Evolutionary conservation across 1,140 invertebrate genomes (phyloP), one percentile per base, ranked within the genome.

Genomic region (Battus philenor): DNA sequence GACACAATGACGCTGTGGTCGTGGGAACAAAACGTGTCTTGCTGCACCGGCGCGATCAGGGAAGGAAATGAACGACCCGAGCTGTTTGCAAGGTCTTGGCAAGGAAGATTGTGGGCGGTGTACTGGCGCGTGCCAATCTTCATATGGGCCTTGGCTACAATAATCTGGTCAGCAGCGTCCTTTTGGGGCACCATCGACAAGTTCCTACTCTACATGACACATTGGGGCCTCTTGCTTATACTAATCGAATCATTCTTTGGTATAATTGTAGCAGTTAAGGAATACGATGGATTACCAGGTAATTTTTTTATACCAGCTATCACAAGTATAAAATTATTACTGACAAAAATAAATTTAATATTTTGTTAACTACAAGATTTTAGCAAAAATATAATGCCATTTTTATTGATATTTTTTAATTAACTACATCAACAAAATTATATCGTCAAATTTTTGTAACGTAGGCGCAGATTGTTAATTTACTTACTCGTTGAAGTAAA

Each of bases 141-240:
- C 10, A n/a, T 75, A 1, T 84, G 79, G 79, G 46, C 77, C 3
- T 15, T 67, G 1, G 2, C 51, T 16, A 53, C 70, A 1, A 61
- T 67, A 6, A 48, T 52, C 29, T 73, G 68, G 59, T 80, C 79
- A 0, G 47, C 67, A 1, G 38, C 53, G 3, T 60, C 46, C 39
- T 83, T 83, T 51, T 81, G 79, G 77, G 76, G 77, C 27, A 68
- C 71, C 6, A 50, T 53, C 4, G 61, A 76, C 29, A 77, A 64
- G 56, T 83, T 71, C 45, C 50, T 79, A 12, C 38, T 83, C 3
- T 84, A 84, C 39, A 81, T 84, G 80, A 84, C 80, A n/a, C 77
- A 84, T 32, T 84, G 80, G 80, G 80, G 80, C 3, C 56, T 81
- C 2, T 26, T 77, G 1, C 59, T 83, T 12, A 73, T 83, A 24